Evolutionary conservation across 2,797 vertebrate genomes (phyloP).

Genomic region (Tokudaia tokunoshimensis): DNA sequence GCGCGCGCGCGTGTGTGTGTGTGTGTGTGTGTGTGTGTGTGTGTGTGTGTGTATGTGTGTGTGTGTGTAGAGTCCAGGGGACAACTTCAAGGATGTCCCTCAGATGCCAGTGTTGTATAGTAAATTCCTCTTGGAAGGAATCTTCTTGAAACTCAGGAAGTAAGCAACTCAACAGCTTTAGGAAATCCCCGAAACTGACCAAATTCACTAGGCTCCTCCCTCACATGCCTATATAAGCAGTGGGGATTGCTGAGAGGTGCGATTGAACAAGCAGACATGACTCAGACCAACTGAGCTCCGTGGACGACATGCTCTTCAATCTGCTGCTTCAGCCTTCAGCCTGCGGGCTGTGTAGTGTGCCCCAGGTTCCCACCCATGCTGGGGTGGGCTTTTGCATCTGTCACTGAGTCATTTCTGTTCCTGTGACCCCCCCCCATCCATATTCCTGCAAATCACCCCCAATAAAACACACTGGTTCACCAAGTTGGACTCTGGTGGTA

Average conservation of each 20-base stretch:
- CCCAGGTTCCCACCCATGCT: too few relatives aligned
- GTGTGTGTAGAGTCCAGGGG: background rate
- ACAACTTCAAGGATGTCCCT: background rate
- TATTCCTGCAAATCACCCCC: background rate
- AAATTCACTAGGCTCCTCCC: background rate
- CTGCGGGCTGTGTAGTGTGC: background rate
- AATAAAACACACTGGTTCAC: background rate
- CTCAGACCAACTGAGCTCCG: background rate
- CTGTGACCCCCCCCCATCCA: background rate
- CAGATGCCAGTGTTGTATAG: background rate
- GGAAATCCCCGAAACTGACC: background rate
- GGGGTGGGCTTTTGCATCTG: background rate
- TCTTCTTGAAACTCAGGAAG: background rate
- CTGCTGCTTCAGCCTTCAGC: too few relatives aligned
- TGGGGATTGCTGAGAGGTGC: background rate
- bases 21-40: background rate
- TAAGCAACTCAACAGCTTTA: background rate
- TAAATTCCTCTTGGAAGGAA: background rate
- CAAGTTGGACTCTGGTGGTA: background rate
- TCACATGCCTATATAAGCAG: background rate
- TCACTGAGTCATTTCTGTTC: background rate
- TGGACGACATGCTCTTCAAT: background rate
- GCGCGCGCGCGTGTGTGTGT: too few relatives aligned
- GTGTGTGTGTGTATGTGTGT: too few relatives aligned
- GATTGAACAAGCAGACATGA: too few relatives aligned